Percentiles rank a stretch among this genome's conserved stretches.
phyloP scores from a whole-genome alignment of 2,888 invertebrate species.

The Drosophila atripex region DNA sequence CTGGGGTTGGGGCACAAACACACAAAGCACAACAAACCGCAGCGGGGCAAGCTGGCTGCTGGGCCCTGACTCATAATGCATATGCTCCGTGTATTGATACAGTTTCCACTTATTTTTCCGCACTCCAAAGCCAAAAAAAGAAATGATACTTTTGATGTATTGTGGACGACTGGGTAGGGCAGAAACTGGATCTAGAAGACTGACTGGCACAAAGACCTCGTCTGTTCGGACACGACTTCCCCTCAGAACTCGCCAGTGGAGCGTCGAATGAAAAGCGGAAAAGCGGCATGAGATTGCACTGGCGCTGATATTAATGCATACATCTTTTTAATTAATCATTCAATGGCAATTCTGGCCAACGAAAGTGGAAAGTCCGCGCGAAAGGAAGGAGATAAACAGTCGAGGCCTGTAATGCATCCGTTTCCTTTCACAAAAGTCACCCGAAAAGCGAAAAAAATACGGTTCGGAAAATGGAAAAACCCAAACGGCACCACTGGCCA shows the following conservation, averaged over 20 bases:
- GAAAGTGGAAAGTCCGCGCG: constrained; percentile 57
- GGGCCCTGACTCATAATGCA: constrained; percentile 57
- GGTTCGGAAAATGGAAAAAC: constrained; percentile 24
- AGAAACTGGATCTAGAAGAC: constrained; percentile 30
- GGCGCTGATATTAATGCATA: constrained; percentile 13
- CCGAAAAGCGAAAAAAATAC: constrained; percentile 6
- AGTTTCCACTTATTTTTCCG: constrained; percentile 43
- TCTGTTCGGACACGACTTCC: constrained; percentile 35
- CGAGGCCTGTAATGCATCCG: constrained; percentile 26
- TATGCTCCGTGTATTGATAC: constrained; percentile 56
- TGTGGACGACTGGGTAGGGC: constrained; percentile 33
- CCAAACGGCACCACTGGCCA: constrained; percentile 18
- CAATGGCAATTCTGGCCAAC: constrained; percentile 47
- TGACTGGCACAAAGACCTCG: constrained; percentile 33
- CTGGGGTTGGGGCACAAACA: constrained; percentile 52
- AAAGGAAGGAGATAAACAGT: constrained; percentile 11
- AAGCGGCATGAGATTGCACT: constrained; percentile 15
- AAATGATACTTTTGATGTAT: constrained; percentile 57
- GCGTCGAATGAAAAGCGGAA: constrained; percentile 31
- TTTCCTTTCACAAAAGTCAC: constrained; percentile 58
- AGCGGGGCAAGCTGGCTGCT: constrained; percentile 23
- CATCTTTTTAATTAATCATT: constrained; percentile 47
- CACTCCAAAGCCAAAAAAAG: constrained; percentile 13
- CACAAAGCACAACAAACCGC: constrained; percentile 13
- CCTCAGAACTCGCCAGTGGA: constrained; percentile 37